These are phyloP conservation scores for Thymelicus sylvestris DNA, from an alignment of 2,888 invertebrate species.

Conservation along the genomic window DNA sequence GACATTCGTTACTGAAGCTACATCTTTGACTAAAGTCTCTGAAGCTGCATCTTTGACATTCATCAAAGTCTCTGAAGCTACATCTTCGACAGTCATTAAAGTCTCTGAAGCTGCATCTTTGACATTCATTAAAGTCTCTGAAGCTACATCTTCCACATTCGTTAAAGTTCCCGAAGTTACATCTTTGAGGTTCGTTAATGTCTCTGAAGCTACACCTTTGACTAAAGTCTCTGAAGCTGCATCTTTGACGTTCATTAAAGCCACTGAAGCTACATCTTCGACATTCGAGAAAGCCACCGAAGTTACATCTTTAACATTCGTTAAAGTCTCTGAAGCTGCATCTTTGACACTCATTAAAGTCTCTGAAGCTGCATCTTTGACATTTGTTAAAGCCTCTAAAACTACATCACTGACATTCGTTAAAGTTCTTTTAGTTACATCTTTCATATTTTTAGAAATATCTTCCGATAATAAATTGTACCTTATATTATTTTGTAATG, in stretches of 20 bases:
- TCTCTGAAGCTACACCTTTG: constrained; percentile 11
- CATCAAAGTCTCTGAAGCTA: constrained; percentile 22
- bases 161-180: constrained; percentile 23
- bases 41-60: neutral
- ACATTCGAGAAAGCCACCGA: constrained; percentile 26
- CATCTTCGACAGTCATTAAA: constrained; percentile 40
- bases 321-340: no score
- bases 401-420: neutral
- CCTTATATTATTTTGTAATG: neutral
- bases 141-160: neutral
- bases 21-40: constrained; percentile 19
- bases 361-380: neutral
- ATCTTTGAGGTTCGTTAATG: constrained; percentile 40
- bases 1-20: neutral
- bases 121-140: constrained; percentile 20
- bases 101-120: neutral
- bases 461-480: neutral
- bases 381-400: constrained; percentile 19
- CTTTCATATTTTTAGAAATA: constrained; percentile 41
- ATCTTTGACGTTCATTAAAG: neutral
- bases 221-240: neutral
- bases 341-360: neutral
- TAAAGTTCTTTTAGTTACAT: constrained; percentile 32
- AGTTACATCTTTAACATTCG: no score
- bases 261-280: constrained; percentile 39